Evolutionary conservation across 2,888 invertebrate genomes (phyloP).

Genomic region (Nomada lathburiana): DNA sequence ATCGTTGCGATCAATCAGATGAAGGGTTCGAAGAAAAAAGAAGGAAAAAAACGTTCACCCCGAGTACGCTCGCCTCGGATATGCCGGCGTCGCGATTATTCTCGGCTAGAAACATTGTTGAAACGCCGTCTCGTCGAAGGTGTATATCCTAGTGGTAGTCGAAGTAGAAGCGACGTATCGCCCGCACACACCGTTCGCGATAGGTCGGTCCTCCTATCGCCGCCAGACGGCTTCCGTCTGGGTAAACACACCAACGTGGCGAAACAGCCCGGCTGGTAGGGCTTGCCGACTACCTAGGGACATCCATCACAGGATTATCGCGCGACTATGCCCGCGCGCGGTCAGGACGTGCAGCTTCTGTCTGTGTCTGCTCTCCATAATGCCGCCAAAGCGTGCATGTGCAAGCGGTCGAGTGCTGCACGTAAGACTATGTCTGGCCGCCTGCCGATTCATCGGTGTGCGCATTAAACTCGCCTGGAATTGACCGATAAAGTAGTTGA

Average conservation of each 20-base stretch:
- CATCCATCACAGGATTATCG: conserved; percentile 83
- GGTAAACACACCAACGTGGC: conserved; percentile 78
- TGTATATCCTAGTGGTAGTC: conserved; percentile 54
- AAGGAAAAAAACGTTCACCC: neutral
- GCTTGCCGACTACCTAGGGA: conserved; percentile 74
- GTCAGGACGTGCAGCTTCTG: conserved; percentile 52
- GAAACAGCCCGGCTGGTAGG: conserved; percentile 60
- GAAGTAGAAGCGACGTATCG: conserved; percentile 61
- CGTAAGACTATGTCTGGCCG: conserved; percentile 43
- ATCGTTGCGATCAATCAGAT: conserved; percentile 49
- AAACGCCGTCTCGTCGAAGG: conserved; percentile 56
- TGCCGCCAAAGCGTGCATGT: conserved; percentile 49
- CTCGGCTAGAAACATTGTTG: conserved; percentile 47
- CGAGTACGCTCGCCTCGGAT: neutral
- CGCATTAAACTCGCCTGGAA: conserved; percentile 40
- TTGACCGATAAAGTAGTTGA: conserved; percentile 47
- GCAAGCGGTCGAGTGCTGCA: conserved; percentile 32
- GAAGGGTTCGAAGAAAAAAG: conserved; percentile 16
- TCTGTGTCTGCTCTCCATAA: conserved; percentile 27
- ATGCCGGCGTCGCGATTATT: conserved; percentile 49
- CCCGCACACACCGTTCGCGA: conserved; percentile 51
- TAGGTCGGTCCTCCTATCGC: conserved; percentile 75
- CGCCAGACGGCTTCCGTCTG: conserved; percentile 82
- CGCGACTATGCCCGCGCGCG: conserved; percentile 64
- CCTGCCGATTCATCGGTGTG: conserved; percentile 39